Evolutionary conservation across 2,797 vertebrate genomes (phyloP).

Genomic region (Chromobotia macracanthus): DNA sequence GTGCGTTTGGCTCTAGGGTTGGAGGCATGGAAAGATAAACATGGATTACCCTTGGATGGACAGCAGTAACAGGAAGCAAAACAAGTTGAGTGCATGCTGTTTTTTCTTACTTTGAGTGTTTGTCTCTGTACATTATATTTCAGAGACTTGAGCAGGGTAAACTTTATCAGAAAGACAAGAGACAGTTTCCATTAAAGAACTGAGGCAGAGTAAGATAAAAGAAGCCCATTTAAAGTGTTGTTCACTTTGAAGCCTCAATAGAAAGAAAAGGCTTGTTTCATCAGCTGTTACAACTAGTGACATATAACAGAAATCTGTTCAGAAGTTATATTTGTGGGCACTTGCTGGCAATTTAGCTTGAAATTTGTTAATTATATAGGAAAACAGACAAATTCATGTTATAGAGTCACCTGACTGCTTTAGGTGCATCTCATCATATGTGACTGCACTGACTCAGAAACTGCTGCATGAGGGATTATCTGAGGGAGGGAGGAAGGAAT

Average conservation of each 20-base stretch:
- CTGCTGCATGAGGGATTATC: conserved; percentile 31
- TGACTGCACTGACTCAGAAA: conserved; percentile 15
- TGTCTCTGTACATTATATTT: not conserved
- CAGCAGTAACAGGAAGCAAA: conserved; percentile 51
- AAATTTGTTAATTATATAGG: conserved; percentile 17
- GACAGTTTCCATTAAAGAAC: conserved; percentile 62
- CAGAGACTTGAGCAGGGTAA: conserved; percentile 58
- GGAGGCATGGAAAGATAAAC: conserved; percentile 61
- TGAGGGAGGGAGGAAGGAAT: conserved; percentile 28
- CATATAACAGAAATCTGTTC: not conserved
- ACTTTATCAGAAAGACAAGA: conserved; percentile 67
- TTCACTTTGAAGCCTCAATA: conserved; percentile 55
- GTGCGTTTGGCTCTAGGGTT: conserved; percentile 46
- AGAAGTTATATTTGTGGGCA: conserved; percentile 15
- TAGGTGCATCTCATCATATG: conserved; percentile 11
- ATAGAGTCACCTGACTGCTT: conserved; percentile 24
- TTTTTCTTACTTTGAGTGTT: conserved; percentile 12
- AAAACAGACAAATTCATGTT: conserved; percentile 29
- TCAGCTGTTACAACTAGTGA: not conserved
- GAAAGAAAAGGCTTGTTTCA: not conserved
- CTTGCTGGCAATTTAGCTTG: not conserved
- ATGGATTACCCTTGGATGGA: conserved; percentile 58
- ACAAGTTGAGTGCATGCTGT: conserved; percentile 46
- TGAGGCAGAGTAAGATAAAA: conserved; percentile 64
- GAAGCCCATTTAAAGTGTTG: conserved; percentile 63